Evolutionary conservation across 2,113 vertebrate species (phyloP).

Genomic region (Gallinago undulata): DNA sequence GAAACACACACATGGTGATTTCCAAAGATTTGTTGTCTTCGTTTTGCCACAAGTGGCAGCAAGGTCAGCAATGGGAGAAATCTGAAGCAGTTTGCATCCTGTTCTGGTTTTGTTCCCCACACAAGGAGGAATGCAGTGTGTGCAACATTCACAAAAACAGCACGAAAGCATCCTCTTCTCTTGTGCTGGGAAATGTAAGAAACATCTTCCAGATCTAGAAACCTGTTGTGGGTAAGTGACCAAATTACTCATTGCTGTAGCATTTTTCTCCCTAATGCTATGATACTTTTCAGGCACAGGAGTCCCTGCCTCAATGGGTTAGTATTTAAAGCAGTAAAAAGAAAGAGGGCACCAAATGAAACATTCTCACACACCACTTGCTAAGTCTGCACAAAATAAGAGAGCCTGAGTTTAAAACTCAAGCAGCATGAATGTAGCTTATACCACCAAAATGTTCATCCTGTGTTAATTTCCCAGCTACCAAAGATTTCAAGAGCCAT

Average conservation of each 20-base stretch:
- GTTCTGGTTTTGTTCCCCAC: not conserved
- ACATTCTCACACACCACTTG: not conserved
- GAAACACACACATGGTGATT: constrained; percentile 67
- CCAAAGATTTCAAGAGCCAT: not conserved
- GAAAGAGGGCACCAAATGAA: not conserved
- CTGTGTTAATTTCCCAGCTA: not conserved
- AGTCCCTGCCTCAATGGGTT: not conserved
- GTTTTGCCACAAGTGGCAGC: constrained; percentile 30
- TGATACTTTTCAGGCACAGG: not conserved
- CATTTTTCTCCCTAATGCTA: not conserved
- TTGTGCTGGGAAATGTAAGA: not conserved
- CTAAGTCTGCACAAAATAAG: not conserved
- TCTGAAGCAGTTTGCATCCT: constrained; percentile 46
- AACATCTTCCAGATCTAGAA: not conserved
- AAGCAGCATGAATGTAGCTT: not conserved
- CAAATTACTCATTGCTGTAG: not conserved
- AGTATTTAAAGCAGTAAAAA: not conserved
- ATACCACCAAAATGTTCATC: not conserved
- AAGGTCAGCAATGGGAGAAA: constrained; percentile 51
- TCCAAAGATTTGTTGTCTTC: constrained; percentile 68
- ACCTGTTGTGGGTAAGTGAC: not conserved
- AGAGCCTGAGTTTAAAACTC: not conserved
- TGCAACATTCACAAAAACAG: not conserved
- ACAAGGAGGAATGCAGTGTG: not conserved
- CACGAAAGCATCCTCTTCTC: not conserved